These are phyloP conservation scores for Eidolon helvum DNA, from an alignment of 2,113 vertebrate species.

Conservation along the genomic window DNA sequence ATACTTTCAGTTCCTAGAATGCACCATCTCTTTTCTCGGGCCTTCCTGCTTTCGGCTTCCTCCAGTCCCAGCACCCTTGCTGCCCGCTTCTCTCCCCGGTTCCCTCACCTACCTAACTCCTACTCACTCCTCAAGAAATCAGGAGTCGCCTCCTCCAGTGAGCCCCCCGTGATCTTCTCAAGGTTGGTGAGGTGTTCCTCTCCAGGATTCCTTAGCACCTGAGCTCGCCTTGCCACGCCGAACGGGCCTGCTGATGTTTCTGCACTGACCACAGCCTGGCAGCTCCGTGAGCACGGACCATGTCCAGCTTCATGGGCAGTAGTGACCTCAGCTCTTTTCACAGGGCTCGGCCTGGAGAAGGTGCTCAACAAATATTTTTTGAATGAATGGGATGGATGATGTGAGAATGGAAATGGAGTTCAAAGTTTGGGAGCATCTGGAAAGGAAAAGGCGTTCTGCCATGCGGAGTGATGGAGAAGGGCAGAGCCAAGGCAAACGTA, in stretches of 20 bases:
- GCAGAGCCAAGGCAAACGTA: background rate
- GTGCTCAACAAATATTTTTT: background rate
- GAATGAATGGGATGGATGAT: background rate
- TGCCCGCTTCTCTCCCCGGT: background rate
- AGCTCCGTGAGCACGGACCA: background rate
- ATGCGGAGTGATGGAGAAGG: background rate
- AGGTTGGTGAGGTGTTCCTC: background rate
- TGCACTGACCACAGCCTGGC: background rate
- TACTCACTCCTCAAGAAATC: background rate
- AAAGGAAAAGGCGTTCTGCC: background rate
- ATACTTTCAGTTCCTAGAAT: constrained; percentile 50
- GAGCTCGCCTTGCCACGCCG: background rate
- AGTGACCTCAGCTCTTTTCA: background rate
- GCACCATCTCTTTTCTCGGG: background rate
- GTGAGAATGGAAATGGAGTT: background rate
- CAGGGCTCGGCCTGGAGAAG: background rate
- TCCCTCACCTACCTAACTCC: background rate
- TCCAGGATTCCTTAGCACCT: background rate
- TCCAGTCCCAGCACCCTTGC: background rate
- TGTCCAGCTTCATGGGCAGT: background rate
- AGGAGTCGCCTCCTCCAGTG: background rate
- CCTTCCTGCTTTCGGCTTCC: background rate
- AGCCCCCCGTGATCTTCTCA: background rate
- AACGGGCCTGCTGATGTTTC: background rate
- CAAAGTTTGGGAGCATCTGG: background rate